Evolutionary conservation across 2,113 vertebrate species (phyloP).

Genomic region (Mus musculus): DNA sequence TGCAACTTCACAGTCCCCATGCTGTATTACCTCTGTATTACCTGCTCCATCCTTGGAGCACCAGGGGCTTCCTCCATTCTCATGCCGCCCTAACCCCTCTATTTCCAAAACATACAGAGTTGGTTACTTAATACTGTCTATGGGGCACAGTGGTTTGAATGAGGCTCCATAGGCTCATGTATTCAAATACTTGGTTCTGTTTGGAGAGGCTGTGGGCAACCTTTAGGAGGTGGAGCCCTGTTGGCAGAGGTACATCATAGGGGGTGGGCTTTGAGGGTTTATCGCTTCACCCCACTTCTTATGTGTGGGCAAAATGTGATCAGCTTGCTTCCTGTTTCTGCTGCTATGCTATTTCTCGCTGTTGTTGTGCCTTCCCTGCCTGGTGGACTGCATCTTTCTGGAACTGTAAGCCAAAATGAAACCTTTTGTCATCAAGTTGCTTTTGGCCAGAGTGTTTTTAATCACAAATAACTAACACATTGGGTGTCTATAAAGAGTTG

Average conservation of each 20-base stretch:
- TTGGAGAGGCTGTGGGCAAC: background rate
- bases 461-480: background rate
- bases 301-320: background rate
- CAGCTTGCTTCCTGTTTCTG: background rate
- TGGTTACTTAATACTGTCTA: background rate
- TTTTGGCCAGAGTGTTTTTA: background rate
- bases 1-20: background rate
- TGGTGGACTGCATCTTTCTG: background rate
- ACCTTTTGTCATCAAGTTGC: background rate
- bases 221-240: background rate
- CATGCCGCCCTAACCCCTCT: too few relatives aligned
- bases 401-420: background rate
- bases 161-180: background rate
- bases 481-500: background rate
- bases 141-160: background rate
- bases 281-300: background rate
- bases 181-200: background rate
- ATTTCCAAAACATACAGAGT: background rate
- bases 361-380: background rate
- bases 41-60: background rate
- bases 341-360: background rate
- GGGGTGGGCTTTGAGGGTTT: background rate
- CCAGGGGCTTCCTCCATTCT: background rate
- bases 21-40: too few relatives aligned
- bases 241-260: background rate